Evolutionary conservation across 2,113 vertebrate species (phyloP).

Genomic region (Centropus bengalensis): DNA sequence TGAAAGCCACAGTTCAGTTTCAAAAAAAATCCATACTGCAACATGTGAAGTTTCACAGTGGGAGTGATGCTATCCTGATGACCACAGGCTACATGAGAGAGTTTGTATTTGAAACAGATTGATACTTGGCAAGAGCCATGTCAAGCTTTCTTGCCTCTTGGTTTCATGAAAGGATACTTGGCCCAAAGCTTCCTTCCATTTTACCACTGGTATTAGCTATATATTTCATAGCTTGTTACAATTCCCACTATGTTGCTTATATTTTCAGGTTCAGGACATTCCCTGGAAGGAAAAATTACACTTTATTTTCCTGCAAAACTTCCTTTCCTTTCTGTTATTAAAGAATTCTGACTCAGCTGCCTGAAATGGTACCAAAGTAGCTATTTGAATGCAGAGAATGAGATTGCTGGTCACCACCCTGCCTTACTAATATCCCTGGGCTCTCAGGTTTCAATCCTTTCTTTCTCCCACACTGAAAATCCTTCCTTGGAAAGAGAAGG

Average conservation of each 20-base stretch:
- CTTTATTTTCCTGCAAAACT: not conserved
- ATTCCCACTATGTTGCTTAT: fast-evolving
- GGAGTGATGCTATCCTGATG: not conserved
- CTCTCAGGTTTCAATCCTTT: not conserved
- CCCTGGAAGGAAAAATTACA: not conserved
- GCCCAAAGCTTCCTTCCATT: not conserved
- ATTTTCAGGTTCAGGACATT: not conserved
- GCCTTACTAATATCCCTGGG: not conserved
- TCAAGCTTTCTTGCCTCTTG: not conserved
- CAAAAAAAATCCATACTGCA: not conserved
- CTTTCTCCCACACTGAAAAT: not conserved
- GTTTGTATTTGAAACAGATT: not conserved
- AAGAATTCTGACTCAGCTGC: not conserved
- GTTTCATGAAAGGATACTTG: not conserved
- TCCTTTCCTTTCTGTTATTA: not conserved
- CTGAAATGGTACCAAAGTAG: not conserved
- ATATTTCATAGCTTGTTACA: not conserved
- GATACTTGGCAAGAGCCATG: not conserved
- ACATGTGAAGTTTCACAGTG: not conserved
- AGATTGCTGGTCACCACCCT: not conserved
- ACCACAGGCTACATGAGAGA: not conserved
- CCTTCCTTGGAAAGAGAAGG: not conserved
- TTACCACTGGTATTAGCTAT: not conserved
- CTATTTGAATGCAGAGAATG: not conserved
- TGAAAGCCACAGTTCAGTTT: not conserved